Conservation (phyloP, 2,113 vertebrate species). For the Trichomycterus rosablanca region DNA sequence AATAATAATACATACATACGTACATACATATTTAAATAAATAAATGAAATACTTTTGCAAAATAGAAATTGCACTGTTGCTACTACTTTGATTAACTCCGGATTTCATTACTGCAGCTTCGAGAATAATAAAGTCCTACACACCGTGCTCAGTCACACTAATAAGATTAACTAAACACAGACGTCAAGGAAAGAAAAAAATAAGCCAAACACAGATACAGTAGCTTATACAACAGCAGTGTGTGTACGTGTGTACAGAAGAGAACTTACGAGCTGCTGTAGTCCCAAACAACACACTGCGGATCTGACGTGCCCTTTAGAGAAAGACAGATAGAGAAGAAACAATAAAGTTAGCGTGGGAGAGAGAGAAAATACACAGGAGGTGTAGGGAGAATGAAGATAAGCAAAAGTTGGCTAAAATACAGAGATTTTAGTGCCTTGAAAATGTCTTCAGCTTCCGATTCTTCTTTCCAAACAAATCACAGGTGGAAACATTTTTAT, state of each 20-base stretch:
- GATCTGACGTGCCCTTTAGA: not conserved
- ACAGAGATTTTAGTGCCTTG: no score
- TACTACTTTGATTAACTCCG: no score
- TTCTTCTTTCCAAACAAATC: no score
- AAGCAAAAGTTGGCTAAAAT: not conserved
- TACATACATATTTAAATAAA: no score
- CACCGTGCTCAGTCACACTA: not conserved
- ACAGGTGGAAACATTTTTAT: no score
- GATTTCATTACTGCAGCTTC: slow-evolving; percentile 1
- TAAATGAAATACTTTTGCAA: no score
- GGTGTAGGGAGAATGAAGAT: not conserved
- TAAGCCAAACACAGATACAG: not conserved
- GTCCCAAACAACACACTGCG: slow-evolving; percentile 2
- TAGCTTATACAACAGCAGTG: no score
- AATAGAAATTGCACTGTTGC: no score
- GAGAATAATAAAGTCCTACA: not conserved
- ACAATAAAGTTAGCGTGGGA: not conserved
- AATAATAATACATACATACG: no score
- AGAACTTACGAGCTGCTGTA: not conserved
- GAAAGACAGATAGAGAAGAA: not conserved
- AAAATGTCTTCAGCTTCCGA: no score
- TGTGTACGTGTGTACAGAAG: no score
- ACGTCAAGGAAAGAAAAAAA: not conserved
- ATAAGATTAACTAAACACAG: not conserved
- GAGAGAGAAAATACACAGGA: not conserved